Percentiles rank a stretch among this genome's conserved stretches.
phyloP scores from a whole-genome alignment of 2,888 invertebrate genomes.

The Cantharis nigra region DNA sequence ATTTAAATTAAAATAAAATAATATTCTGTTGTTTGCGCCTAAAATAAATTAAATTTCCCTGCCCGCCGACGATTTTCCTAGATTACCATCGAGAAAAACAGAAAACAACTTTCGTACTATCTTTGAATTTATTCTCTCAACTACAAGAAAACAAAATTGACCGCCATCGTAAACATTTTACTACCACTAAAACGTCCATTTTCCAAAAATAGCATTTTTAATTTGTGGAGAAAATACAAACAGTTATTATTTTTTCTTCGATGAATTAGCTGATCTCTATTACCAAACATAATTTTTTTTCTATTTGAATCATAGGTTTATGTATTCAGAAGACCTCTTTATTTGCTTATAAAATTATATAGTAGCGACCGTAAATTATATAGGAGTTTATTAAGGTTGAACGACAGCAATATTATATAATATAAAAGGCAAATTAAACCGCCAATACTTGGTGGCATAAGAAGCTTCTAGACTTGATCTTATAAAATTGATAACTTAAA shows the following conservation, averaged over 20 bases:
- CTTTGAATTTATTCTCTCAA: not conserved
- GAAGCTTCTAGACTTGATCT: not conserved
- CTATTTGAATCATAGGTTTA: not conserved
- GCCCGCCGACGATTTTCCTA: not conserved
- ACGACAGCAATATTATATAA: not conserved
- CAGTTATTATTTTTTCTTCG: not conserved
- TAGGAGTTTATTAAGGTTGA: not conserved
- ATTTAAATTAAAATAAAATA: not conserved
- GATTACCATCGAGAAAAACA: not conserved
- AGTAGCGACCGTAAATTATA: not conserved
- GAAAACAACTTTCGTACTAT: not conserved
- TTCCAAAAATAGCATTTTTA: not conserved
- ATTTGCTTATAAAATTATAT: not conserved
- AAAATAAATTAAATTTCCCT: not conserved
- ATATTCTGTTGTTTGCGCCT: not conserved
- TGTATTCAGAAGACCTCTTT: not conserved
- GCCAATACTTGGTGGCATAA: not conserved
- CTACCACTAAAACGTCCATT: not conserved
- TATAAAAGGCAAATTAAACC: not conserved
- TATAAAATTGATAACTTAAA: not conserved
- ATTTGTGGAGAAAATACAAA: not conserved
- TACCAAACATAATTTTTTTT: not conserved
- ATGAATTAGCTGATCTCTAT: not conserved
- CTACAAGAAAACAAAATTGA: not conserved
- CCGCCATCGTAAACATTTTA: not conserved